Percentiles rank a stretch among this genome's conserved stretches.
These are phyloP conservation scores for Pseudomyrmex flavicornis DNA, from an alignment of 1,140 invertebrate species.

Conservation along the genomic window DNA sequence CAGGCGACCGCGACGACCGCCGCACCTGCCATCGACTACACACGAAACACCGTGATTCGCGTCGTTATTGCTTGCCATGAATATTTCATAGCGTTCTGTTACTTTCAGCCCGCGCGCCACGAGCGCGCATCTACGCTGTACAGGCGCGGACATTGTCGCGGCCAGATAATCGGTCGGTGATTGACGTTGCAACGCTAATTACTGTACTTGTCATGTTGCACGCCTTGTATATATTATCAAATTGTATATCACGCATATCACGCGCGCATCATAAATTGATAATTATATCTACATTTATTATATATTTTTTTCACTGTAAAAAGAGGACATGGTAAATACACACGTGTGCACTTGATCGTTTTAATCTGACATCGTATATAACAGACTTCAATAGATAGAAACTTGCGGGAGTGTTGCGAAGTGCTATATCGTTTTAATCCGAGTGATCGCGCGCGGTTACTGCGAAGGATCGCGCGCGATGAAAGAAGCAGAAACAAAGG, in stretches of 20 bases:
- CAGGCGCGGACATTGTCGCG: not conserved
- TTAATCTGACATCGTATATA: not conserved
- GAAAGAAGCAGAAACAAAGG: conserved; percentile 46
- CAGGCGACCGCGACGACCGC: not conserved
- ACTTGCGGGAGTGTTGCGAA: not conserved
- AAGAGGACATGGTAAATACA: too few relatives aligned
- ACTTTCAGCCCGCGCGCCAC: conserved; percentile 18
- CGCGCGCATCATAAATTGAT: too few relatives aligned
- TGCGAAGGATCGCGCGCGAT: not conserved
- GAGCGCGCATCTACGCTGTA: not conserved
- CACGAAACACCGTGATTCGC: conserved; percentile 36
- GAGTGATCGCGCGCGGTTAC: conserved; percentile 34
- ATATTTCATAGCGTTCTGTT: conserved; percentile 46
- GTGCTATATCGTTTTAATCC: conserved; percentile 39
- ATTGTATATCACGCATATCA: not conserved
- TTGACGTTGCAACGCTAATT: not conserved
- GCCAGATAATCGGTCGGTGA: conserved; percentile 11
- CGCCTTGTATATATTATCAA: not conserved
- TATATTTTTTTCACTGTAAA: not conserved
- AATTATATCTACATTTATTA: not conserved
- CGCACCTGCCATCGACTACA: conserved; percentile 26
- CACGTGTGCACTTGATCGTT: not conserved
- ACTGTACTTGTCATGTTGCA: not conserved
- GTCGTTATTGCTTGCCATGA: conserved; percentile 23
- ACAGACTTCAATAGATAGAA: not conserved